Evolutionary conservation across 2,797 vertebrate genomes (phyloP).

Genomic region (Acanthopagrus latus): DNA sequence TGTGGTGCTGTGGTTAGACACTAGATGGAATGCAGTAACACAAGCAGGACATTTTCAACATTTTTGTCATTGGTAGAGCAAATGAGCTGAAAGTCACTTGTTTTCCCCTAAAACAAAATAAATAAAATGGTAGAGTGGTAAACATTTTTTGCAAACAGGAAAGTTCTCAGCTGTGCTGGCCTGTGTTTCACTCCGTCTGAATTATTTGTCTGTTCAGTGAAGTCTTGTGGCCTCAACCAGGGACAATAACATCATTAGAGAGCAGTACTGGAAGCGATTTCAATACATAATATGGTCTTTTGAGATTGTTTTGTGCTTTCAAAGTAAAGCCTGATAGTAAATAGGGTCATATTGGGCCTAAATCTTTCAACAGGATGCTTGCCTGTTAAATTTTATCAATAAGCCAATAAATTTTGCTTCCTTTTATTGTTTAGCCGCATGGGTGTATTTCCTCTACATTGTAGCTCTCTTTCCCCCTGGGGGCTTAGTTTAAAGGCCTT

Average conservation of each 20-base stretch:
- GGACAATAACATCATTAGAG: conserved; percentile 55
- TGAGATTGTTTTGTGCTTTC: conserved; percentile 61
- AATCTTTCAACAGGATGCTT: conserved; percentile 47
- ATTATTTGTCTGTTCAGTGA: conserved; percentile 23
- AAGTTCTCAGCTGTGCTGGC: conserved; percentile 6
- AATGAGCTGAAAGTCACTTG: background rate
- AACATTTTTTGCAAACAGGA: background rate
- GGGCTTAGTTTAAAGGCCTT: conserved; percentile 62
- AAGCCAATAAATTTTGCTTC: conserved; percentile 63
- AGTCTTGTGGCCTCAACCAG: conserved; percentile 13
- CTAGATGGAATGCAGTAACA: conserved; percentile 18
- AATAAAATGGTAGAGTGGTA: conserved; percentile 3
- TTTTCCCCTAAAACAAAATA: conserved; percentile 23
- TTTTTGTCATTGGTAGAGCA: background rate
- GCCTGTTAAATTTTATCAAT: conserved; percentile 56
- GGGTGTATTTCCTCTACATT: conserved; percentile 75
- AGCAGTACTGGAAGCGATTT: conserved; percentile 48
- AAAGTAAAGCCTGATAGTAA: conserved; percentile 52
- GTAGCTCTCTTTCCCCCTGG: conserved; percentile 43
- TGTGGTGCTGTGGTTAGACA: conserved; percentile 18
- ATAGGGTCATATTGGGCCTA: conserved; percentile 32
- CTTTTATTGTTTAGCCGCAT: conserved; percentile 69
- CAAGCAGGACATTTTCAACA: background rate
- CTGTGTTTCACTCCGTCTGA: conserved; percentile 20
- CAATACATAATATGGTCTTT: conserved; percentile 63